Evolutionary conservation across 2,797 vertebrate genomes (phyloP), one percentile per base, ranked within the genome.

Genomic region (Thamnophis elegans): DNA sequence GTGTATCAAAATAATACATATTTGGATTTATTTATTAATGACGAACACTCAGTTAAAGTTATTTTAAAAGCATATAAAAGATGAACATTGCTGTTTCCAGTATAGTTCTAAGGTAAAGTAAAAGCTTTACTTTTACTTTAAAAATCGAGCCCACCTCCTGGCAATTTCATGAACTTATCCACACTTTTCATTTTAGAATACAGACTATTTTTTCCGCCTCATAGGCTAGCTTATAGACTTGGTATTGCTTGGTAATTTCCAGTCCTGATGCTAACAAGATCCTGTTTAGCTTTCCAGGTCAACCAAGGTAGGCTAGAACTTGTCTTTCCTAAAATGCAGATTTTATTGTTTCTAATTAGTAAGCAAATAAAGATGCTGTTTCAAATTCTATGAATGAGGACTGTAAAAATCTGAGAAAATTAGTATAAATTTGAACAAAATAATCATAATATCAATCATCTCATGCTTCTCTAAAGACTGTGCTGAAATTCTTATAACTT

Each of bases 41-140:
- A 94, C 51, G 7, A 89, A 54, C 65, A 82, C 65, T 88, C 42
- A 68, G 26, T 95, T 82, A 90, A 92, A 22, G 65, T 78, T 55
- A 56, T 25, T 87, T 93, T 91, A 91, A 68, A 93, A 94, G 90
- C 85, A 93, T 94, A 94, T 93, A 42, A 93, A 86, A 96, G 93
- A 93, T 94, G 91, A 96, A 68, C 73, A 93, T 18, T 92, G 94
- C 78, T 58, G 62, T 1, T 65, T 51, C 22, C 13, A 8, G 2
- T 14, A 25, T 73, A 42, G n/a, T 56, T 87, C 22, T 68, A 82
- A 25, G 22, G 36, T 82, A 82, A 82, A 82, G 3, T 82, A 82
- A 82, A 82, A 82, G 20, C 20, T 82, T n/a, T n/a, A n/a, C n/a
- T n/a, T n/a, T n/a, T n/a, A n/a, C n/a, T n/a, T n/a, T n/a, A n/a